These are phyloP conservation scores for Myripristis murdjan DNA, from an alignment of 2,797 vertebrate species.

Conservation along the genomic window DNA sequence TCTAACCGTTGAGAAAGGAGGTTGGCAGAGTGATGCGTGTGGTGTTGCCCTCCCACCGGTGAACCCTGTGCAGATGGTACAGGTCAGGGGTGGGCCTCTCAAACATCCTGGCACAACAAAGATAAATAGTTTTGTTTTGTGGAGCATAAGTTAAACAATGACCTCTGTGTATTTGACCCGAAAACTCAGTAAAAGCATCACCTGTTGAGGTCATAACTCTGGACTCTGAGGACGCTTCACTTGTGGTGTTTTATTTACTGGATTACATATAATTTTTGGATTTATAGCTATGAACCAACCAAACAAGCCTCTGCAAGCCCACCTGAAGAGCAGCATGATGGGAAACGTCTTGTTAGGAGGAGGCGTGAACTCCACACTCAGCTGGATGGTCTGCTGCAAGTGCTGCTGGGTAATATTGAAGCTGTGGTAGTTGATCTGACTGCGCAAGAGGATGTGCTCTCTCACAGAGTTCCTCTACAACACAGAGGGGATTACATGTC, in stretches of 20 bases:
- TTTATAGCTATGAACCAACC: not conserved
- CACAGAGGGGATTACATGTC: slow-evolving; percentile 28
- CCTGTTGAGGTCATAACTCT: too few relatives aligned
- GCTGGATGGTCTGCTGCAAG: slow-evolving; percentile 79
- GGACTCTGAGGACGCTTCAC: too few relatives aligned
- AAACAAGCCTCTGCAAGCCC: not conserved
- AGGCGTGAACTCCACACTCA: slow-evolving; percentile 79
- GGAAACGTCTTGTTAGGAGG: slow-evolving; percentile 78
- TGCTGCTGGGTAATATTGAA: slow-evolving; percentile 80
- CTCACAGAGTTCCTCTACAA: slow-evolving; percentile 48
- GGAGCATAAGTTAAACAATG: not conserved
- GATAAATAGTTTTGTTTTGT: not conserved
- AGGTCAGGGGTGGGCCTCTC: slow-evolving; percentile 85
- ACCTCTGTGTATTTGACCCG: not conserved
- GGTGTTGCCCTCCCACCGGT: slow-evolving; percentile 76
- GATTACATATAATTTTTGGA: too few relatives aligned
- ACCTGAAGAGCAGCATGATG: slow-evolving; percentile 89
- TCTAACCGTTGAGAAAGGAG: slow-evolving; percentile 77
- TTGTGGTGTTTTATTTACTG: too few relatives aligned
- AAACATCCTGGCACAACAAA: slow-evolving; percentile 79
- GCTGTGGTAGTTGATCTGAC: slow-evolving; percentile 82
- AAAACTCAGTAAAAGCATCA: not conserved
- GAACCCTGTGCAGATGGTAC: slow-evolving; percentile 80
- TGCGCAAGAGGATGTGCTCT: slow-evolving; percentile 65
- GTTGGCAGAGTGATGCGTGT: slow-evolving; percentile 79